Base-by-base conservation (phyloP, 2,797 vertebrate species). In the Megalops cyprinoides region DNA sequence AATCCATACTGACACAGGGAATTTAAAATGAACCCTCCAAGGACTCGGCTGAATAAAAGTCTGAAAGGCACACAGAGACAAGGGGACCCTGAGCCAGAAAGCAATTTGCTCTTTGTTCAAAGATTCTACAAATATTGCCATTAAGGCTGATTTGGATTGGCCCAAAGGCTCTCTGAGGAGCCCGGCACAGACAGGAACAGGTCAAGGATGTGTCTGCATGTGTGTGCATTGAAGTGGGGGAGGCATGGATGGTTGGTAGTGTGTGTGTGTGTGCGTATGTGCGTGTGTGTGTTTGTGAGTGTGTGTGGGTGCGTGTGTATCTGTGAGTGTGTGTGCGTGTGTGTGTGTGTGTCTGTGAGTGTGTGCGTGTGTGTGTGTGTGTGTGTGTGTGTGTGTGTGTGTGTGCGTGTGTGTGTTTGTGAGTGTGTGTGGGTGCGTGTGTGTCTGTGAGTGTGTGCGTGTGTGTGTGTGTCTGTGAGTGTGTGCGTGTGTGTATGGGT, bases 91-190 rank as follows among this genome's bases (percentile, higher is more conserved):
- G 82, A 37, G 82, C 88, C 83, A 89, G 85, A 90, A 87, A 85
- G 84, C 83, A 88, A 85, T 90, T 87, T 67, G 79, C 46, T 90
- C 94, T 94, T 93, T 94, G 87, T 92, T 90, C 90, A 89, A 91
- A 90, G 92, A 89, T 91, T 93, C 95, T 92, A 87, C 92, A 87
- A 87, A 88, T 85, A 84, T 92, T 91, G 25, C 91, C 84, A 86
- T 89, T 86, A 67, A 28, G 31, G n/a, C 85, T 89, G 90, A 93
- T 92, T 94, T 93, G 93, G 84, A 56, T 85, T 14, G 84, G 84
- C 88, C 86, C 86, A 23, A 49, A 10, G 28, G 65, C 31, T 37
- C 55, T 88, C 88, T 85, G 79, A 86, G 78, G 18, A 12, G 34
- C 20, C 5, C 39, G 62, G 62, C 62, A 31, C 62, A 20, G 14